These are phyloP conservation scores for Neosilurus mollespiculum DNA, from an alignment of 2,797 vertebrate species.

Conservation along the genomic window DNA sequence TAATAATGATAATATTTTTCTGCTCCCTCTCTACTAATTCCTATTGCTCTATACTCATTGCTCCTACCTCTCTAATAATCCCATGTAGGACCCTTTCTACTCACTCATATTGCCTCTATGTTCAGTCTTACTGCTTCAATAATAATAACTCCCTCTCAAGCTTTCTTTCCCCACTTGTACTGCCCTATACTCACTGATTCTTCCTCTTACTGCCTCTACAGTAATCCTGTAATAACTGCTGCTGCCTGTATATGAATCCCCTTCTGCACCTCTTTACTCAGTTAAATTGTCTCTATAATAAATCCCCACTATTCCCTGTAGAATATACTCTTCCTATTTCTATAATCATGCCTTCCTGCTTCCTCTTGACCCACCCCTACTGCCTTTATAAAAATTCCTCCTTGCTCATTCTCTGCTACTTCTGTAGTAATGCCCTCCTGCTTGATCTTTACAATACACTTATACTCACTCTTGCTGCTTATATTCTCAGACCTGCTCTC, in stretches of 20 bases:
- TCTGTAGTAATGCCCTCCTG: background rate
- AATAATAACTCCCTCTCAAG: background rate
- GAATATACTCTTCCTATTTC: background rate
- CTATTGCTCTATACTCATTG: no score
- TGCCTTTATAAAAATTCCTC: background rate
- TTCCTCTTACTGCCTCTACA: background rate
- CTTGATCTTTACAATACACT: no score
- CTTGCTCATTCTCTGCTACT: background rate
- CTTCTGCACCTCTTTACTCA: background rate
- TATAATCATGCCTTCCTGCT: no score
- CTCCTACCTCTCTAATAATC: background rate
- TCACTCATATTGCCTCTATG: background rate
- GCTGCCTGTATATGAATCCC: no score
- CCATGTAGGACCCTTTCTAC: background rate
- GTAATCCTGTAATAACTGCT: no score
- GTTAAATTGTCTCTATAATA: background rate
- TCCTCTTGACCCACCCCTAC: background rate
- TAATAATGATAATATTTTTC: no score
- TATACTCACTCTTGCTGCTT: background rate
- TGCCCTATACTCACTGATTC: background rate
- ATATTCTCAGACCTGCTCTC: background rate
- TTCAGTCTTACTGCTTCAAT: background rate
- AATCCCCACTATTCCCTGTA: background rate
- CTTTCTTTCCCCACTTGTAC: background rate
- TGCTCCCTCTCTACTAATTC: no score